Percentiles rank a stretch among this genome's conserved stretches.
phyloP scores from a whole-genome alignment of 2,888 invertebrate species.

The Priocnemis perturbator region DNA sequence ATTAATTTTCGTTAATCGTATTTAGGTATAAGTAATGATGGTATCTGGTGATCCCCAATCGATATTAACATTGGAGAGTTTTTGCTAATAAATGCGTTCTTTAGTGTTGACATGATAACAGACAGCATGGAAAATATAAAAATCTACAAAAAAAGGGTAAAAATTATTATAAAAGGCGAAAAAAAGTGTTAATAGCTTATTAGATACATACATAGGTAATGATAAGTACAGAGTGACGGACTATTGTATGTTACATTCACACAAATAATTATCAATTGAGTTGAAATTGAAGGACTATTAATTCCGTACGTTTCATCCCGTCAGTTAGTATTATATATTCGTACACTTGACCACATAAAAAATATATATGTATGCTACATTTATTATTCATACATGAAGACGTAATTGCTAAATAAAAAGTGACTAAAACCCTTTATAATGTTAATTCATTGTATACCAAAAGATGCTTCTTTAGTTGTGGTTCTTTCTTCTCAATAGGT shows the following conservation, averaged over 20 bases:
- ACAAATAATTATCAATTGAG: slow-evolving; percentile 40
- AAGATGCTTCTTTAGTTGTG: not conserved
- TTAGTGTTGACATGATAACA: slow-evolving; percentile 69
- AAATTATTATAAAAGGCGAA: slow-evolving; percentile 51
- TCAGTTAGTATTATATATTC: slow-evolving; percentile 53
- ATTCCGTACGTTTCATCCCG: slow-evolving; percentile 43
- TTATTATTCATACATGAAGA: slow-evolving; percentile 65
- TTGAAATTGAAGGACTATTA: slow-evolving; percentile 31
- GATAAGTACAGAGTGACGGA: slow-evolving; percentile 52
- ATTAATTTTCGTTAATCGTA: slow-evolving; percentile 30
- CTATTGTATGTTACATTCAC: slow-evolving; percentile 49
- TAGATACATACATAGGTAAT: slow-evolving; percentile 58
- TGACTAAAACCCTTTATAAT: slow-evolving; percentile 40
- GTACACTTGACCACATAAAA: slow-evolving; percentile 50
- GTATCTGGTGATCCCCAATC: slow-evolving; percentile 61
- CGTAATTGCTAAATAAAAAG: slow-evolving; percentile 67
- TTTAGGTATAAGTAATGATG: slow-evolving; percentile 39
- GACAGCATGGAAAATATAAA: slow-evolving; percentile 58
- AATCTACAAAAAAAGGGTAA: slow-evolving; percentile 52
- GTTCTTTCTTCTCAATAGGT: not conserved
- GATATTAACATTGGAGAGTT: slow-evolving; percentile 64
- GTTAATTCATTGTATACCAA: slow-evolving; percentile 18
- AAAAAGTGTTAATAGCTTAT: slow-evolving; percentile 65
- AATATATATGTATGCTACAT: slow-evolving; percentile 60
- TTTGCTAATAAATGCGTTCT: slow-evolving; percentile 69